Base-by-base conservation (phyloP, 1,140 invertebrate species). In the Metaphire vulgaris region DNA sequence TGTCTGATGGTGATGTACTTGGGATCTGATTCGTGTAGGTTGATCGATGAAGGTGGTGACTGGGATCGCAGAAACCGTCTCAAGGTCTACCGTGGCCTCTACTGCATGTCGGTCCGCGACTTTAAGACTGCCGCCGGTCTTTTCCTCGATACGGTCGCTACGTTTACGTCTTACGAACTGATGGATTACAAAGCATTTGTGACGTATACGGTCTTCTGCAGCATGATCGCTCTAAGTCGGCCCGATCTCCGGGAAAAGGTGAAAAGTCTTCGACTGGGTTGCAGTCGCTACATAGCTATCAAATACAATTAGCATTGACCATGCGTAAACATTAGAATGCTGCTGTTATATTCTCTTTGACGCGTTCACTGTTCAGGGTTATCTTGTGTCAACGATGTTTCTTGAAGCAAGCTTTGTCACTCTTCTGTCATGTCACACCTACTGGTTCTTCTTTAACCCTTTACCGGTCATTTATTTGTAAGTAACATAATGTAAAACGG, bases 11-110 rank as follows among this genome's bases (percentile, higher is more conserved):
- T 69, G 67, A 69, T 2, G 67, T 2, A 28, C n/a, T 69, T 69
- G 2, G n/a, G 6, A 31, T 26, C 28, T 6, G 6, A 14, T 6
- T 69, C 28, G 67, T 79, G 14, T 78, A 91, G 89, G 80, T 87
- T 98, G 70, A 97, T 98, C 80, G 96, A 98, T 86, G 95, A 98
- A 88, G 98, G 97, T 79, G 98, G 98, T 34, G 98, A 99, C 87
- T 99, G 98, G 98, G 95, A 99, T 82, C 90, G 97, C 71, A 90
- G 97, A 79, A 99, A 99, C 86, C 91, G 98, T 78, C 87, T 99
- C 0, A 99, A 99, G 76, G 89, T 89, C 21, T 90, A 90, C 79
- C 87, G 90, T 88, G 98, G 96, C 68, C 90, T 97, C 31, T 99
- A 99, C 84, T 95, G 92, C 79, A 92, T 99, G 87, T 92, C 96